Evolutionary conservation across 2,888 invertebrate species (phyloP).

Genomic region (Strigamia crassipes): DNA sequence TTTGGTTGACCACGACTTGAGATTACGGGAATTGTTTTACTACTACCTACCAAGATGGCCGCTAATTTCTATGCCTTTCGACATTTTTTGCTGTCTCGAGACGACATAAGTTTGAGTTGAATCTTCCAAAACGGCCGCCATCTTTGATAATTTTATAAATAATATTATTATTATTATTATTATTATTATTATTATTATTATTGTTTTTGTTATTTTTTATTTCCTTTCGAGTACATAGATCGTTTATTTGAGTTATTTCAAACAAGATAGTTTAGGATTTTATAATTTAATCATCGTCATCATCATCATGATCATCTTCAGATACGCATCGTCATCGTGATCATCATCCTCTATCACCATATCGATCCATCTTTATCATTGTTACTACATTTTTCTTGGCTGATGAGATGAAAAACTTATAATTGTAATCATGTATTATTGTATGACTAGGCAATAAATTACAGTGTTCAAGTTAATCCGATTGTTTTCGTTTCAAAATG

Average conservation of each 20-base stretch:
- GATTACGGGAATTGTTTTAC: slow-evolving; percentile 19
- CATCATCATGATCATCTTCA: not conserved
- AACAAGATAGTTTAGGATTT: slow-evolving; percentile 12
- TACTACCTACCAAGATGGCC: slow-evolving; percentile 22
- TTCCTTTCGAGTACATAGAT: not conserved
- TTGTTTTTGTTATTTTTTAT: not conserved
- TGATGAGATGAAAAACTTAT: slow-evolving; percentile 29
- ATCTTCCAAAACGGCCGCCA: slow-evolving; percentile 22
- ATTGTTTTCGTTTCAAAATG: not conserved
- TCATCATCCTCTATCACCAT: slow-evolving; percentile 14
- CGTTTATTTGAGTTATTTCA: not conserved
- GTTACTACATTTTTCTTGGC: slow-evolving; percentile 23
- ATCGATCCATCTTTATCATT: slow-evolving; percentile 29
- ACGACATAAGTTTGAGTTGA: slow-evolving; percentile 17
- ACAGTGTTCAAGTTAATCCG: slow-evolving; percentile 7
- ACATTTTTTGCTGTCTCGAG: slow-evolving; percentile 30
- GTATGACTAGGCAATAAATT: slow-evolving; percentile 30
- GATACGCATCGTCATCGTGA: not conserved
- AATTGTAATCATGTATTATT: slow-evolving; percentile 23
- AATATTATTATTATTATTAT: not conserved
- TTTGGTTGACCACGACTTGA: slow-evolving; percentile 22
- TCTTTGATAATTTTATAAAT: slow-evolving; percentile 30
- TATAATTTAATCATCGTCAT: slow-evolving; percentile 7
- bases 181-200: not conserved
- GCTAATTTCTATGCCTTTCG: slow-evolving; percentile 26